These are phyloP conservation scores for Colletes latitarsis DNA, from an alignment of 1,140 invertebrate genomes.

Conservation along the genomic window DNA sequence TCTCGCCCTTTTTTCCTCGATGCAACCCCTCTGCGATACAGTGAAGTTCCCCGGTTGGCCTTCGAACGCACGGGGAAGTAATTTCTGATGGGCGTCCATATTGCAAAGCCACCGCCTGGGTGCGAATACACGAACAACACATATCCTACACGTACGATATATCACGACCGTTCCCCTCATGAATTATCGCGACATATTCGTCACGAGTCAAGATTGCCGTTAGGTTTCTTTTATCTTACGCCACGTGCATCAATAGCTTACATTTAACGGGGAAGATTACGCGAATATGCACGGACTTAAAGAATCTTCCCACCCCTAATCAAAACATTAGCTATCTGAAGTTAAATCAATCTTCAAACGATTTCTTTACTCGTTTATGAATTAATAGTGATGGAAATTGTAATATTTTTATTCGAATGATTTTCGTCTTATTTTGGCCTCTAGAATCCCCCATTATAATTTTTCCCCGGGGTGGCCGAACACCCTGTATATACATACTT, in stretches of 20 bases:
- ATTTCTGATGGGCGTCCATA: constrained; percentile 13
- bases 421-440: too few species aligned
- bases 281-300: too few species aligned
- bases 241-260: not conserved
- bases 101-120: not conserved
- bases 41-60: constrained; percentile 10
- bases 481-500: too few species aligned
- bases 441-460: too few species aligned
- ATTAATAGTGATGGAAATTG: too few species aligned
- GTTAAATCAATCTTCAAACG: too few species aligned
- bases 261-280: not conserved
- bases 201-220: constrained; percentile 17
- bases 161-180: constrained; percentile 20
- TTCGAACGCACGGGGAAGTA: constrained; percentile 30
- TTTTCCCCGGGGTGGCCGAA: too few species aligned
- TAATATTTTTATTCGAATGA: too few species aligned
- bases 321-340: too few species aligned
- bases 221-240: constrained; percentile 13
- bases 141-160: constrained; percentile 17
- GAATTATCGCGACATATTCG: constrained; percentile 10
- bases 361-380: too few species aligned
- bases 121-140: not conserved
- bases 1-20: constrained; percentile 3
- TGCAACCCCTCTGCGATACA: constrained; percentile 40
- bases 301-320: too few species aligned